Conservation (phyloP, 2,888 invertebrate species). For the Leptinotarsa peninsularis region DNA sequence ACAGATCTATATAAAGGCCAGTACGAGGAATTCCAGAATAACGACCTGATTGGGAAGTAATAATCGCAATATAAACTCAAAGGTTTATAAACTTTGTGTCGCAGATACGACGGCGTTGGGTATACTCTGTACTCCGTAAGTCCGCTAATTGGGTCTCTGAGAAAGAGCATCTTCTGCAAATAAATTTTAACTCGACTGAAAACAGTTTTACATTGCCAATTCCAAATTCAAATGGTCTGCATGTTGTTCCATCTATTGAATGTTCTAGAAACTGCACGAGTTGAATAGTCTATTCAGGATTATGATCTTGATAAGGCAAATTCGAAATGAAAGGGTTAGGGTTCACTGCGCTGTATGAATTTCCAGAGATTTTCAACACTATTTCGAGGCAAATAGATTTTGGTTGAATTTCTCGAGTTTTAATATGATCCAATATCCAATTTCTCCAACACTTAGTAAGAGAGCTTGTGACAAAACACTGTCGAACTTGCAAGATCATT, state of each 20-base stretch:
- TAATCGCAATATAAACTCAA: slow-evolving; percentile 55
- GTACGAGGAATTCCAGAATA: slow-evolving; percentile 52
- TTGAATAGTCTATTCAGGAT: not conserved
- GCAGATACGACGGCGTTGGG: slow-evolving; percentile 47
- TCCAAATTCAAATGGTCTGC: slow-evolving; percentile 7
- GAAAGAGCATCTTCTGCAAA: slow-evolving; percentile 63
- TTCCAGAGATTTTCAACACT: no score
- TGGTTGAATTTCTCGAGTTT: no score
- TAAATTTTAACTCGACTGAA: slow-evolving; percentile 32
- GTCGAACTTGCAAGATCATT: no score
- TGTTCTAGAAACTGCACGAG: slow-evolving; percentile 1
- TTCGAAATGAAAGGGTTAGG: no score
- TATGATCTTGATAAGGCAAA: no score
- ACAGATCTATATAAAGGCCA: slow-evolving; percentile 53
- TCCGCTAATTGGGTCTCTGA: slow-evolving; percentile 57
- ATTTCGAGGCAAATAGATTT: no score
- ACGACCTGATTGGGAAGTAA: slow-evolving; percentile 54
- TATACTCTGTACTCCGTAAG: slow-evolving; percentile 49
- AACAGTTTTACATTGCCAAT: not conserved
- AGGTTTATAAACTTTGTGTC: slow-evolving; percentile 55
- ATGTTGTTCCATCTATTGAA: not conserved
- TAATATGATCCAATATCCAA: no score
- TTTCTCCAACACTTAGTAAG: no score
- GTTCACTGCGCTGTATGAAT: no score
- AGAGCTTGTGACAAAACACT: no score